Base-by-base conservation (phyloP, 2,113 vertebrate species). In the Lathamus discolor region DNA sequence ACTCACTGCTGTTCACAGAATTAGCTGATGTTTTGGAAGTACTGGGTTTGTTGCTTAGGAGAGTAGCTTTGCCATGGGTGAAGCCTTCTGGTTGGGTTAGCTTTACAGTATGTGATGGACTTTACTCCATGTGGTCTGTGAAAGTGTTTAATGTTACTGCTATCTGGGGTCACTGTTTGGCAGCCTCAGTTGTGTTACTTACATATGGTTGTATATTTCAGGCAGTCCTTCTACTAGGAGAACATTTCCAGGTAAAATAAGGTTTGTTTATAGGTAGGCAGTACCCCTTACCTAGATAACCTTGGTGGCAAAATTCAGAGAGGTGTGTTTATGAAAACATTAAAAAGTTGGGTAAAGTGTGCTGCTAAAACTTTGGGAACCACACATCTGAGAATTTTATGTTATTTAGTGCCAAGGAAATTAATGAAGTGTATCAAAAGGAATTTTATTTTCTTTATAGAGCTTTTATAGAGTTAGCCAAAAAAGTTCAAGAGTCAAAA, bases 401-500 rank as follows among this genome's bases (percentile, higher is more conserved):
- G 66, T 78, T 92, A 59, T 49, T 79, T 51, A 43, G 70, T 92
- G 88, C 86, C 86, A 92, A 84, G 74, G 75, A 96, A 95, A 95
- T 72, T 63, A 88, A 91, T 93, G 95, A 97, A 74, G 80, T 97
- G 70, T 92, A 91, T 84, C 91, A 95, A 94, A 95, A 93, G 81
- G 80, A 88, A 96, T 93, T 92, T 72, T 93, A 44, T 72, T 90
- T 94, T 91, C 52, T 84, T 94, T 92, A 62, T 41, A 81, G 54
- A 0, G 41, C 86, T 92, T 93, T 93, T 95, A 72, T 91, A 92
- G 78, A 1, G 0, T 87, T 92, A 95, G 88, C 91, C 93, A 95
- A 46, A 94, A 46, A 78, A 90, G 57, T 74, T 94, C 67, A 93
- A 25, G 67, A 94, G 77, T 92, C 81, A 66, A 93, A 97, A 92